These are phyloP conservation scores for Beris morrisii DNA, from an alignment of 2,888 invertebrate genomes.

Conservation along the genomic window DNA sequence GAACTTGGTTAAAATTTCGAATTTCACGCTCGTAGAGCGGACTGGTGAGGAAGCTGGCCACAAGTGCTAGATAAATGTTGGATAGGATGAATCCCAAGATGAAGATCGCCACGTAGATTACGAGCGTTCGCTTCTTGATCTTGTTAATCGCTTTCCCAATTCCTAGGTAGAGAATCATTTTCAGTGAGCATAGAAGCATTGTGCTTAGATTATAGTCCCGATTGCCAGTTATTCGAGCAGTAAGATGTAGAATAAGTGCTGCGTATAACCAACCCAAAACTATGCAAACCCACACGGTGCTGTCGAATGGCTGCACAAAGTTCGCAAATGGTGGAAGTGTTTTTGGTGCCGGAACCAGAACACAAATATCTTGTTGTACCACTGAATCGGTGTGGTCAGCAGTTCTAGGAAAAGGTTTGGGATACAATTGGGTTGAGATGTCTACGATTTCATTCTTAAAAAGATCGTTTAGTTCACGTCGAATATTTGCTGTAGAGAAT, in stretches of 20 bases:
- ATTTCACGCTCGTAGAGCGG: constrained; percentile 10
- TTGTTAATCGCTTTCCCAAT: background rate
- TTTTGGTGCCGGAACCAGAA: constrained; percentile 17
- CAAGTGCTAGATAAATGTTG: constrained; percentile 1
- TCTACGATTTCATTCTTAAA: constrained; percentile 2
- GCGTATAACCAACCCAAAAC: background rate
- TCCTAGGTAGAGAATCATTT: background rate
- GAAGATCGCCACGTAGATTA: constrained; percentile 9
- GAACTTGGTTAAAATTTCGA: constrained; percentile 2
- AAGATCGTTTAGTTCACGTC: background rate
- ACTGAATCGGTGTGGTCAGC: background rate
- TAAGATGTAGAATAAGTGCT: background rate
- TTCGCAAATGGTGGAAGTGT: constrained; percentile 5
- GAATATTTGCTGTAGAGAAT: background rate
- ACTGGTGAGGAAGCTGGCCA: constrained; percentile 18
- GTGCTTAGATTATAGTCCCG: background rate
- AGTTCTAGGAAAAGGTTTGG: no score
- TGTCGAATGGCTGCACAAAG: constrained; percentile 9
- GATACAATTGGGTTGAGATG: background rate
- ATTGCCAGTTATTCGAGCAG: background rate
- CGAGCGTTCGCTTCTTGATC: background rate
- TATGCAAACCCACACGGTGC: background rate
- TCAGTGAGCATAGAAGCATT: constrained; percentile 2
- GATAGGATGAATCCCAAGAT: constrained; percentile 14
- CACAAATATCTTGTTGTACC: background rate